These are phyloP conservation scores for Drosophila orena DNA, from an alignment of 1,140 invertebrate genomes.

Conservation along the genomic window DNA sequence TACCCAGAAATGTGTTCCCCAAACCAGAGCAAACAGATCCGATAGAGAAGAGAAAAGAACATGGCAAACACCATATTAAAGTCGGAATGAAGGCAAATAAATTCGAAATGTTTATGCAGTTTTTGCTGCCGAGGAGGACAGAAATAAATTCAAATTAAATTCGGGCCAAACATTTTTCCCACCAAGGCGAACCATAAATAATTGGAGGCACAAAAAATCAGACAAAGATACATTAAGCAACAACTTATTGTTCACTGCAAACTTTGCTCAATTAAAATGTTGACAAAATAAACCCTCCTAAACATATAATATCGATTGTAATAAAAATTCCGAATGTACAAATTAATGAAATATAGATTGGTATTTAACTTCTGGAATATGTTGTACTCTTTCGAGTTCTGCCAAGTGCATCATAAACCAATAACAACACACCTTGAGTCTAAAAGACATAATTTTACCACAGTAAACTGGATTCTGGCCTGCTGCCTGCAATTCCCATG, in stretches of 20 bases:
- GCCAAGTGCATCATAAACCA: background rate
- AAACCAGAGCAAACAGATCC: slow-evolving; percentile 41
- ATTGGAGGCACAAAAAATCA: slow-evolving; percentile 16
- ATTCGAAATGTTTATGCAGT: slow-evolving; percentile 69
- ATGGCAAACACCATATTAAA: slow-evolving; percentile 37
- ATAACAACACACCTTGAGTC: background rate
- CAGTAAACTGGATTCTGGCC: slow-evolving; percentile 10
- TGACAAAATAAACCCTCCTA: too few relatives aligned
- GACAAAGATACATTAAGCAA: slow-evolving; percentile 16
- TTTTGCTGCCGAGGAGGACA: slow-evolving; percentile 39
- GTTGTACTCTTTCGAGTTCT: too few relatives aligned
- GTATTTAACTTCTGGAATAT: too few relatives aligned
- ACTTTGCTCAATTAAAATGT: slow-evolving; percentile 11
- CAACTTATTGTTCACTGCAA: slow-evolving; percentile 24
- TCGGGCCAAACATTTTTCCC: slow-evolving; percentile 19
- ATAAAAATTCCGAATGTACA: background rate
- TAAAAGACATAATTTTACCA: background rate
- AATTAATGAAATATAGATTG: too few relatives aligned
- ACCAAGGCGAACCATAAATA: slow-evolving; percentile 29
- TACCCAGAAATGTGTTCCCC: slow-evolving; percentile 3
- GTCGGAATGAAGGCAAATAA: slow-evolving; percentile 45
- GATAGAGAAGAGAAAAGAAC: slow-evolving; percentile 4
- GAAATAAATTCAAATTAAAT: slow-evolving; percentile 68
- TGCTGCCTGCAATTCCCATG: background rate
- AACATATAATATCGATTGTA: background rate